Conservation (phyloP, 1,140 invertebrate species). For the Seison nebaliae region DNA sequence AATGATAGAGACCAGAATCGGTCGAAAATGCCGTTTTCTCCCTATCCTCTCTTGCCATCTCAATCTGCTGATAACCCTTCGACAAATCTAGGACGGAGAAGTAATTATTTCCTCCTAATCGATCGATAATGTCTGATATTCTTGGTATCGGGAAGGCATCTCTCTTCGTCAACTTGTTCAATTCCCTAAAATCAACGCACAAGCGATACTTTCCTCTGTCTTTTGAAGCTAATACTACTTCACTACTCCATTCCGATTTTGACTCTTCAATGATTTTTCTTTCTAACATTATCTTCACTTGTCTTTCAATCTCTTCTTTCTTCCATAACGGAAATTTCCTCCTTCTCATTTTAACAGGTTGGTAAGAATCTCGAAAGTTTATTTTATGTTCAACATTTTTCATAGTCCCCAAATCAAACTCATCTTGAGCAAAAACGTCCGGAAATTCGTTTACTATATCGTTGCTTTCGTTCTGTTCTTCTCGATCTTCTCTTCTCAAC, state of each 20-base stretch:
- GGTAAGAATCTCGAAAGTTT: not conserved
- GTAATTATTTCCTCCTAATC: not conserved
- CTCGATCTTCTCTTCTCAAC: too few relatives aligned
- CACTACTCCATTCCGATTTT: conserved; percentile 3
- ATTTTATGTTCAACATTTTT: too few relatives aligned
- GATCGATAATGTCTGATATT: not conserved
- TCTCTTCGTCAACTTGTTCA: not conserved
- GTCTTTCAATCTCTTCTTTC: not conserved
- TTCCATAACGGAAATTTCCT: not conserved
- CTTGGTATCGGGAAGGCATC: not conserved
- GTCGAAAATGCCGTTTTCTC: not conserved
- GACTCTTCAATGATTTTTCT: conserved; percentile 13
- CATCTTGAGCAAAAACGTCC: too few relatives aligned
- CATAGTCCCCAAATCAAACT: too few relatives aligned
- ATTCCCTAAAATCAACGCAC: not conserved
- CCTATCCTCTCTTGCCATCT: not conserved
- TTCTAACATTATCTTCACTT: conserved; percentile 6
- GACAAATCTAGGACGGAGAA: not conserved
- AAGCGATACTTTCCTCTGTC: not conserved
- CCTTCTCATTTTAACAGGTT: not conserved
- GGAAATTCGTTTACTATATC: too few relatives aligned
- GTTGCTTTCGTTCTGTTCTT: too few relatives aligned
- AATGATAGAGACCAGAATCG: not conserved
- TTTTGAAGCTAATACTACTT: conserved; percentile 6
- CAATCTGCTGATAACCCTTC: not conserved